Evolutionary conservation across 2,113 vertebrate genomes (phyloP).

Genomic region (Cacatua alba): DNA sequence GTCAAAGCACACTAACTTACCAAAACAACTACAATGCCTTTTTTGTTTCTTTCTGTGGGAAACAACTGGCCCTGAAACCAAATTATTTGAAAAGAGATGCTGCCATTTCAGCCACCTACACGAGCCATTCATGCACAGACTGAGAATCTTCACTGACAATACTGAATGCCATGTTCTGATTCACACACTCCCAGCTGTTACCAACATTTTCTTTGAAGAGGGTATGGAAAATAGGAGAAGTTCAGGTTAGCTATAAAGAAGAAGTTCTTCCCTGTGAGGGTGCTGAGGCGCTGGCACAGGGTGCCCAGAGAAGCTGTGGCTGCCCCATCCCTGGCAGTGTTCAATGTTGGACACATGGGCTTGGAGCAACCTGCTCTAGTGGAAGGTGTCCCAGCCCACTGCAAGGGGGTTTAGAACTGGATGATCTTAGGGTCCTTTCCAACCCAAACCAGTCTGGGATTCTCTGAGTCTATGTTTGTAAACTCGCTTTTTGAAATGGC

Average conservation of each 20-base stretch:
- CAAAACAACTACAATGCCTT: neutral
- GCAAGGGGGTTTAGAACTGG: neutral
- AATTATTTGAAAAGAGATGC: neutral
- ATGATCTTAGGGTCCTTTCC: neutral
- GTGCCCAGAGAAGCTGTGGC: neutral
- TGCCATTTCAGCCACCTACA: rapidly evolving
- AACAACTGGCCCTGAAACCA: neutral
- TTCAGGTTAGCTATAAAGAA: neutral
- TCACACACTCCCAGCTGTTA: neutral
- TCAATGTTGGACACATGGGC: neutral
- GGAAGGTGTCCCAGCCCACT: neutral
- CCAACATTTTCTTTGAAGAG: neutral
- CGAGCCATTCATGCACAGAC: neutral
- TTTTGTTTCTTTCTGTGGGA: neutral
- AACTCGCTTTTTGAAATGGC: neutral
- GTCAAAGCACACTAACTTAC: neutral
- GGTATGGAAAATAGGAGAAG: neutral
- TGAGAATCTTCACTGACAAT: neutral
- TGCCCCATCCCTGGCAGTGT: neutral
- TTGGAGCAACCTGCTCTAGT: neutral
- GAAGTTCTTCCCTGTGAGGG: neutral
- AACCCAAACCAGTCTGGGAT: neutral
- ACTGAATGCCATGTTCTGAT: neutral
- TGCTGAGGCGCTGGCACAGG: neutral
- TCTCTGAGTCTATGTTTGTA: neutral